A percentile compares a stretch with the other conserved stretches of the same genome.
Conservation (phyloP, 2,888 invertebrate species). For the Cataglyphis livida region DNA sequence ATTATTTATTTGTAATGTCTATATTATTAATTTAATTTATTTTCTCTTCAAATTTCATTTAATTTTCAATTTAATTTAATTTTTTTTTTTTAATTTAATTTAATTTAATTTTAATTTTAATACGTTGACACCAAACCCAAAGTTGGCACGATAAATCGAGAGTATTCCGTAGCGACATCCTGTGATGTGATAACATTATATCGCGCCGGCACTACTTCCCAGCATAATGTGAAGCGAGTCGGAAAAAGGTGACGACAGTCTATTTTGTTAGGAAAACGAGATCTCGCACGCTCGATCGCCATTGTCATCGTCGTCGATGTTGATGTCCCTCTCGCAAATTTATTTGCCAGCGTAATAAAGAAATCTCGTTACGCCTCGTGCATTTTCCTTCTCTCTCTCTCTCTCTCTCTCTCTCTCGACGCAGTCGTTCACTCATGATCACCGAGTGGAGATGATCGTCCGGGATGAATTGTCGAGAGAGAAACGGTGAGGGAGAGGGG, state of each 20-base stretch:
- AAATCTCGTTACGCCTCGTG: constrained; percentile 67
- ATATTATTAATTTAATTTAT: not conserved
- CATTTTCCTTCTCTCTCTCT: not conserved
- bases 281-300: constrained; percentile 50
- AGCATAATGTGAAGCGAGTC: constrained; percentile 10
- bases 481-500: constrained; percentile 23
- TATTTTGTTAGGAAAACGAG: constrained; percentile 37
- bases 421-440: constrained; percentile 59
- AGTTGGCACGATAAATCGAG: not conserved
- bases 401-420: constrained; percentile 14
- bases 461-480: constrained; percentile 37
- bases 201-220: not conserved
- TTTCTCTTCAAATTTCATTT: not conserved
- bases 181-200: not conserved
- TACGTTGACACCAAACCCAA: not conserved
- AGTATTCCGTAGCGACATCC: not conserved
- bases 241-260: not conserved
- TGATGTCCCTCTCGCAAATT: constrained; percentile 52
- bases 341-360: constrained; percentile 69
- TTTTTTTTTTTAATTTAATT: too few species aligned
- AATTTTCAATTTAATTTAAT: too few species aligned
- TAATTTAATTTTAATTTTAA: too few species aligned
- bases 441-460: constrained; percentile 57
- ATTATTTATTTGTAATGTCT: not conserved
- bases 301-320: constrained; percentile 32